Conservation (phyloP, 2,888 invertebrate species). For the Terebella lapidaria region DNA sequence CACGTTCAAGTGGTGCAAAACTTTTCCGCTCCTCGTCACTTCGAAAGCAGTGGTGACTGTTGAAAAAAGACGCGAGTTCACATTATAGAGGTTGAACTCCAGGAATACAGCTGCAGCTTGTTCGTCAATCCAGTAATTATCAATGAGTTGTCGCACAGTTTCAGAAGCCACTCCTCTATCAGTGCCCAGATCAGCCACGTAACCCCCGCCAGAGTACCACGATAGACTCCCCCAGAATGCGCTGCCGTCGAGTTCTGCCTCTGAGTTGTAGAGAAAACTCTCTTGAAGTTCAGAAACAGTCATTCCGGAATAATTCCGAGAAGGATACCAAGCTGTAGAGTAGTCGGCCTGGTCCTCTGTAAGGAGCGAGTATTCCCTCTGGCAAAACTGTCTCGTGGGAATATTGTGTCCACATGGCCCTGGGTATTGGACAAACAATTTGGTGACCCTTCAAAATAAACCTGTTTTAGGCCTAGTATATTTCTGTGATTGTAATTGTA, state of each 20-base stretch:
- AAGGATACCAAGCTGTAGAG: too few species aligned
- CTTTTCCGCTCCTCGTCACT: slow-evolving; percentile 22
- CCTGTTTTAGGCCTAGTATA: too few species aligned
- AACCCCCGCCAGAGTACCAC: slow-evolving; percentile 36
- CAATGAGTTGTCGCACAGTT: slow-evolving; percentile 18
- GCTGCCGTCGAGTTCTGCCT: slow-evolving; percentile 29
- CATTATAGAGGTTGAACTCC: slow-evolving; percentile 39
- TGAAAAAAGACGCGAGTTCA: slow-evolving; percentile 35
- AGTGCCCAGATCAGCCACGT: slow-evolving; percentile 31
- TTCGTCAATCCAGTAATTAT: slow-evolving; percentile 34
- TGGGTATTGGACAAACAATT: too few species aligned
- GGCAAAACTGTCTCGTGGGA: too few species aligned
- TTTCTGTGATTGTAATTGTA: too few species aligned
- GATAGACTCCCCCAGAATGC: slow-evolving; percentile 28
- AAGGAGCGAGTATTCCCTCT: too few species aligned
- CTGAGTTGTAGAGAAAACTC: slow-evolving; percentile 11
- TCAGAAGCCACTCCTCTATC: slow-evolving; percentile 9
- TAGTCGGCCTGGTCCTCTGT: too few species aligned
- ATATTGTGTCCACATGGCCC: too few species aligned
- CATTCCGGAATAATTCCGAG: too few species aligned
- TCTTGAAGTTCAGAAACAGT: too few species aligned
- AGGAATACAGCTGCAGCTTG: slow-evolving; percentile 37
- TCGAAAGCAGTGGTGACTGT: slow-evolving; percentile 33
- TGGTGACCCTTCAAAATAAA: too few species aligned
- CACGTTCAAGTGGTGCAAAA: not conserved